Evolutionary conservation across 64 coral and sea anemone genomes (phyloP), one percentile per base, ranked within the genome.

Genomic region (Catalaphyllia jardinei): DNA sequence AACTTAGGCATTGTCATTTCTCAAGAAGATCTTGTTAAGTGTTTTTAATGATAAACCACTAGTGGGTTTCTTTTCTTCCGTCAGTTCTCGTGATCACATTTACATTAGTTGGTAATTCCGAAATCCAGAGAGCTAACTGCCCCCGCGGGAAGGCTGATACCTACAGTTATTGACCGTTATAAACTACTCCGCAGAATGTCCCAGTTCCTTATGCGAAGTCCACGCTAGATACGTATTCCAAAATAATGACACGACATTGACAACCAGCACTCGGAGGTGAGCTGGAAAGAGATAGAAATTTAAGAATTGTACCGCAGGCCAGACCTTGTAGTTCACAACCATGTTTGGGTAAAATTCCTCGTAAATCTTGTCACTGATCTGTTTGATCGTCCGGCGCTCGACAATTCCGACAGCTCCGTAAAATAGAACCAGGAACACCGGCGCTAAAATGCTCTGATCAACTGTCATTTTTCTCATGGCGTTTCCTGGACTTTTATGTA

Each of bases 201-300:
- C 62, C 62, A 84, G 35, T 50, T 83, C 80, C 80, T 93, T 98
- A 62, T 90, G 92, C 0, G 93, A 88, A 27, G 80, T 92, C 96
- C 96, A 98, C 2, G 93, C 86, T 55, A 98, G 77, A 87, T 95
- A 98, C 0, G 93, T 90, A 74, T 98, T 98, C 96, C 96, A 98
- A 67, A 98, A 98, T n/a, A 98, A 24, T 17, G 96, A 94, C 14
- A 86, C 83, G 59, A 94, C 57, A 80, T 98, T 94, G 5, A 95
- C 96, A 31, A 98, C 83, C 65, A 80, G 69, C 11, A 98, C 82
- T 30, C 96, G 80, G 61, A 95, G 73, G 69, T 92, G 83, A 9
- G 92, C 77, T 29, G 93, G 96, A 51, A 98, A 50, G 18, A 98
- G 76, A 49, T 79, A 88, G 84, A 98, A 98, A 77, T 92, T 98